Evolutionary conservation across 2,797 vertebrate genomes (phyloP).

Genomic region (Capromys pilorides): DNA sequence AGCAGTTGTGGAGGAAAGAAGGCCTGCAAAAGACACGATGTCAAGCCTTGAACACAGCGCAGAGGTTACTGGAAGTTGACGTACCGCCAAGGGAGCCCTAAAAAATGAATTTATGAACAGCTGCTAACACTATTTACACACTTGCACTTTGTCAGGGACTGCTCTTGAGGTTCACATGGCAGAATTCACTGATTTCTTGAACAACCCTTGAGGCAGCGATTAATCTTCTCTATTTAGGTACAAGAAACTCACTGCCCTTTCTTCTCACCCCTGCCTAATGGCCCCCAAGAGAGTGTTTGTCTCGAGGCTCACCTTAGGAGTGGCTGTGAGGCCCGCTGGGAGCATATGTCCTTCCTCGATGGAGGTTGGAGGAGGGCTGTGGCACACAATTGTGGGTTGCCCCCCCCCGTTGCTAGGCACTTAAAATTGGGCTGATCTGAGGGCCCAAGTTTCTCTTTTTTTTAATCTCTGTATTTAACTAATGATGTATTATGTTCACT

Average conservation of each 20-base stretch:
- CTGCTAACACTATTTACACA: background rate
- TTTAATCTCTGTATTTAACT: conserved; percentile 21
- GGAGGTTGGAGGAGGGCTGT: background rate
- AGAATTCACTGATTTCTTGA: background rate
- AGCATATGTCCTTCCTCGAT: background rate
- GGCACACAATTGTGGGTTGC: background rate
- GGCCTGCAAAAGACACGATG: conserved; percentile 21
- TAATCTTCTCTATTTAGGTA: background rate
- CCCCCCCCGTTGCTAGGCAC: background rate
- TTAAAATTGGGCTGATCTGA: background rate
- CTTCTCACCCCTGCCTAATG: background rate
- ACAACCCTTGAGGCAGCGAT: background rate
- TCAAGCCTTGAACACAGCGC: background rate
- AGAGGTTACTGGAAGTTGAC: conserved; percentile 6
- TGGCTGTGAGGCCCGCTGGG: background rate
- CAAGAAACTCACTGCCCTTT: background rate
- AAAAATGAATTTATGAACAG: conserved; percentile 41
- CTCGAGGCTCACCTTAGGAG: background rate
- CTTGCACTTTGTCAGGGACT: background rate
- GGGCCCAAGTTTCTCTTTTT: background rate
- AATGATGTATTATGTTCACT: background rate
- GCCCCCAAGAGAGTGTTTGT: background rate
- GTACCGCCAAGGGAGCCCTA: background rate
- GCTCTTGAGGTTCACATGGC: background rate
- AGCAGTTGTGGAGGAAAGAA: conserved; percentile 26